Percentiles rank a stretch among this genome's conserved stretches.
phyloP scores from a whole-genome alignment of 2,797 vertebrate genomes.

The Graptemys geographica region DNA sequence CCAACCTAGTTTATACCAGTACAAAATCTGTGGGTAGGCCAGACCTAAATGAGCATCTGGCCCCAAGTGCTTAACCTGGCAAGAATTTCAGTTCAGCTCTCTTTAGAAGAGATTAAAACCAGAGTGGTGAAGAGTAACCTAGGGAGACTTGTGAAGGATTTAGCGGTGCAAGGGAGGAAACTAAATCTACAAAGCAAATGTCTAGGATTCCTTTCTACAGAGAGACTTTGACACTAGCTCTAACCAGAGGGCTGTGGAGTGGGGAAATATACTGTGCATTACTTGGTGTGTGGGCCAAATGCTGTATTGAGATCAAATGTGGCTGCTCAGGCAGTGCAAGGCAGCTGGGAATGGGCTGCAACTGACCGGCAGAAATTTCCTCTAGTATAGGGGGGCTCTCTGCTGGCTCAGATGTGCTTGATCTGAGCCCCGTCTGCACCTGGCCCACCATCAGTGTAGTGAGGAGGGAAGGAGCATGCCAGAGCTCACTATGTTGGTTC shows the following conservation, averaged over 20 bases:
- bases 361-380: not conserved
- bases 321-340: not conserved
- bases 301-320: not conserved
- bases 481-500: not conserved
- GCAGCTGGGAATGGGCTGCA: not conserved
- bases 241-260: not conserved
- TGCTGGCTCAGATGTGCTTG: not conserved
- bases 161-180: not conserved
- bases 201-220: not conserved
- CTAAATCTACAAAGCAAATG: not conserved
- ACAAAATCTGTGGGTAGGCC: not conserved
- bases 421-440: not conserved
- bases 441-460: not conserved
- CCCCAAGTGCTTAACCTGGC: not conserved
- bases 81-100: not conserved
- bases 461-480: not conserved
- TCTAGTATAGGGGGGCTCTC: not conserved
- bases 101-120: not conserved
- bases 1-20: not conserved
- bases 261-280: not conserved
- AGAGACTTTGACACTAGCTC: not conserved
- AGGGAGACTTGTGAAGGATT: not conserved
- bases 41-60: not conserved
- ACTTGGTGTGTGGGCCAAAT: not conserved
- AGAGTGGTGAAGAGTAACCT: too few species aligned